Base-by-base conservation (phyloP, 2,113 vertebrate genomes). In the Indri indri region DNA sequence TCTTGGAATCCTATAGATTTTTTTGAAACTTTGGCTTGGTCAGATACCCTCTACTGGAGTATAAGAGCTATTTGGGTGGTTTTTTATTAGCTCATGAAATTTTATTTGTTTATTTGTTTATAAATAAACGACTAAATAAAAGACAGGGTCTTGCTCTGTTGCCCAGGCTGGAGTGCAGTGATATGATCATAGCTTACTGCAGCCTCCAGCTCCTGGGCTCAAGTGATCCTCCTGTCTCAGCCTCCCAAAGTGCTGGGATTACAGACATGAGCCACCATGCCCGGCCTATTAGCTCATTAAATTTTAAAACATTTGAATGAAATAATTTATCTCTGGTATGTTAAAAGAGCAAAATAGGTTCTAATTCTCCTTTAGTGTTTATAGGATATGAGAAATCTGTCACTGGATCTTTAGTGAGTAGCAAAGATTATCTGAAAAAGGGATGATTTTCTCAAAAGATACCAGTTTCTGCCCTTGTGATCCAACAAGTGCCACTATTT, bases 271-370 rank as follows among this genome's bases (percentile, higher is more conserved):
- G 59, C 59, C 25, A 63, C 25, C 25, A 27, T 63, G 25, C 25
- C 59, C 11, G 9, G 59, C 59, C 25, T 86, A 0, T 86, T 74
- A 65, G 42, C 34, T 82, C 10, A 92, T 87, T 80, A 88, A 45
- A 88, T 94, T 92, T 91, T 92, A 27, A 94, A 90, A 94, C 32
- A 61, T 73, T 89, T 34, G 81, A 65, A 61, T 92, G 61, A 94
- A 94, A 59, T 83, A 73, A 57, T 91, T 95, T 90, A 81, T 79
- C 86, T 3, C 22, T 82, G 76, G 16, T 45, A 16, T 80, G 27
- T 88, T 81, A 66, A 79, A 34, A 34, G 74, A 95, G 74, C 63
- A 47, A 88, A 42, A 13, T 50, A 87, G n/a, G 20, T 23, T 66
- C 22, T 40, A 73, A 27, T 66, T 68, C 40, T 61, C 42, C 42